These are phyloP conservation scores for Cydia splendana DNA, from an alignment of 1,140 invertebrate genomes.

Conservation along the genomic window DNA sequence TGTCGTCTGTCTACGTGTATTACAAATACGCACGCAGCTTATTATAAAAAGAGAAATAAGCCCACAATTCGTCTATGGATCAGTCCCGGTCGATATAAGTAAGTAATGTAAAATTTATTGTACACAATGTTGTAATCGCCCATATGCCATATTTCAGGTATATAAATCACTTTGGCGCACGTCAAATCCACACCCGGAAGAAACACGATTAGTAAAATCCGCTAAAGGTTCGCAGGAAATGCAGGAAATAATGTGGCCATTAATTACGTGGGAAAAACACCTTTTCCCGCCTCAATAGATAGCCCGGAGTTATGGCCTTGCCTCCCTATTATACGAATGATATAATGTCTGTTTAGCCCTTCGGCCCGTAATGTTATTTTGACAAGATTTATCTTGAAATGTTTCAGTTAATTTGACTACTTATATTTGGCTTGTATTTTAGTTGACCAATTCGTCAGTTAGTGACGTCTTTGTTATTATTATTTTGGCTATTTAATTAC, in stretches of 20 bases:
- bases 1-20: background rate
- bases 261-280: constrained; percentile 19
- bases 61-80: no score
- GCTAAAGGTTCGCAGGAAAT: constrained; percentile 8
- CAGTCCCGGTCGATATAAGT: no score
- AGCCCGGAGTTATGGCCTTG: constrained; percentile 20
- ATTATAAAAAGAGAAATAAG: no score
- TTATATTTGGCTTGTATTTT: background rate
- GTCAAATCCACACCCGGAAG: background rate
- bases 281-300: constrained; percentile 26
- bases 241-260: constrained; percentile 16
- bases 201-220: constrained; percentile 3
- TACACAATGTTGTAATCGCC: background rate
- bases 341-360: constrained; percentile 22
- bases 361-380: background rate
- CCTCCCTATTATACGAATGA: constrained; percentile 18
- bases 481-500: no score
- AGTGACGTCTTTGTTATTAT: no score
- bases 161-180: background rate
- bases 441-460: no score
- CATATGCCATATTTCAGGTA: background rate
- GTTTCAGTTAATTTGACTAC: background rate
- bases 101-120: no score
- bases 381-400: background rate
- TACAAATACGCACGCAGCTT: background rate